A percentile compares a stretch with the other conserved stretches of the same genome.
These are phyloP conservation scores for Paramormyrops hopkinsi DNA, from an alignment of 2,797 vertebrate species.

Conservation along the genomic window DNA sequence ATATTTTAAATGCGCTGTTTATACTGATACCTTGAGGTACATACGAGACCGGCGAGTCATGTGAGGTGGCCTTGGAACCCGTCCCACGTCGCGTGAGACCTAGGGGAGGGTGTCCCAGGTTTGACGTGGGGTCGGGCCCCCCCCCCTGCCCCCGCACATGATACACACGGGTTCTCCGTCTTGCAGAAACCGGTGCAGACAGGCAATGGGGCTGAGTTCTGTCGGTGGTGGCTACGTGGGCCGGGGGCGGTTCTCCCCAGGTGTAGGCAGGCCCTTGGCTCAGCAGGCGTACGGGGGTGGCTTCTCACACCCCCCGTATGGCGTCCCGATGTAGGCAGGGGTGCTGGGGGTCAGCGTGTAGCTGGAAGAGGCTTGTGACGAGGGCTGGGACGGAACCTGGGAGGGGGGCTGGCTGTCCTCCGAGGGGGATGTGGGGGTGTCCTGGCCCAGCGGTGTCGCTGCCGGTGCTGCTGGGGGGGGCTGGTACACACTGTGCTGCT, in stretches of 20 bases:
- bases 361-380: slow-evolving; percentile 60
- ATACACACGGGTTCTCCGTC: neutral
- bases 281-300: slow-evolving; percentile 84
- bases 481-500: slow-evolving; percentile 69
- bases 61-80: neutral
- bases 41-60: neutral
- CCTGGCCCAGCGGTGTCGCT: slow-evolving; percentile 33
- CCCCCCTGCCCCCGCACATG: neutral
- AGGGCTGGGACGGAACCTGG: slow-evolving; percentile 55
- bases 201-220: neutral
- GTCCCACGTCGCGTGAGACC: neutral
- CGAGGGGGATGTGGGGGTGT: slow-evolving; percentile 49
- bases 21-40: neutral
- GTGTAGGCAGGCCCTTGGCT: slow-evolving; percentile 32
- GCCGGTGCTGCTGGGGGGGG: slow-evolving; percentile 56
- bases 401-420: slow-evolving; percentile 60
- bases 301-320: slow-evolving; percentile 77
- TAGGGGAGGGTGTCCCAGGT: neutral
- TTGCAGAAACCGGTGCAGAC: neutral
- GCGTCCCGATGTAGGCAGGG: slow-evolving; percentile 62
- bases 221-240: neutral
- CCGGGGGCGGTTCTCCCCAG: neutral
- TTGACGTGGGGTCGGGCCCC: neutral
- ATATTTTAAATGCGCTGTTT: neutral
- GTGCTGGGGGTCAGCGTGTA: slow-evolving; percentile 69